Conservation (phyloP, 2,797 vertebrate genomes). For the Simalia tracyae region DNA sequence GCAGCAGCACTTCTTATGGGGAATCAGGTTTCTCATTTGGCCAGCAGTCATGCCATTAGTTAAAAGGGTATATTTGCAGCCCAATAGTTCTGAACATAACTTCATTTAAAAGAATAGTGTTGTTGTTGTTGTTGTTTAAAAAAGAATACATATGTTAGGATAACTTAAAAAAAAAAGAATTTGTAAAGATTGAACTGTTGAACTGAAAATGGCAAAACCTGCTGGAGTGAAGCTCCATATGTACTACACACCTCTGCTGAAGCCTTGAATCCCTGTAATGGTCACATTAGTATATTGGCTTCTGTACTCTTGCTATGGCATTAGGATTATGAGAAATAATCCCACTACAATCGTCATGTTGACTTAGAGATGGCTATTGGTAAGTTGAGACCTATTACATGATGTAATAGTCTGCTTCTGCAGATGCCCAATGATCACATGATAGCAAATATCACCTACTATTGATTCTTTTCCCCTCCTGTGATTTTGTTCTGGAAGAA, state of each 20-base stretch:
- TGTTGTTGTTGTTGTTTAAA: not conserved
- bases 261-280: not conserved
- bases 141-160: not conserved
- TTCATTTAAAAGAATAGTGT: not conserved
- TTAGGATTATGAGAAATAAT: not conserved
- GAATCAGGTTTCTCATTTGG: slow-evolving; percentile 56
- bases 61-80: slow-evolving; percentile 6
- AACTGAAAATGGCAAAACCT: not conserved
- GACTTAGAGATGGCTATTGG: not conserved
- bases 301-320: not conserved
- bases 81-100: not conserved
- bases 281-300: not conserved
- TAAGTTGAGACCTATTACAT: not conserved
- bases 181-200: not conserved
- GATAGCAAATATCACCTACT: not conserved
- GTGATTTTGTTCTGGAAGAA: not conserved
- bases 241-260: not conserved
- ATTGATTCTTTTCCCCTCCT: not conserved
- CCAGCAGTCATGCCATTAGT: slow-evolving; percentile 20
- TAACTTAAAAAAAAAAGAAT: not conserved
- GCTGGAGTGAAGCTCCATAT: not conserved
- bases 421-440: not conserved
- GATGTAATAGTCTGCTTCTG: not conserved
- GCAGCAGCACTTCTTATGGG: not conserved
- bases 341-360: not conserved